Evolutionary conservation across 2,797 vertebrate genomes (phyloP), one percentile per base, ranked within the genome.

Genomic region (Tapirus indicus): DNA sequence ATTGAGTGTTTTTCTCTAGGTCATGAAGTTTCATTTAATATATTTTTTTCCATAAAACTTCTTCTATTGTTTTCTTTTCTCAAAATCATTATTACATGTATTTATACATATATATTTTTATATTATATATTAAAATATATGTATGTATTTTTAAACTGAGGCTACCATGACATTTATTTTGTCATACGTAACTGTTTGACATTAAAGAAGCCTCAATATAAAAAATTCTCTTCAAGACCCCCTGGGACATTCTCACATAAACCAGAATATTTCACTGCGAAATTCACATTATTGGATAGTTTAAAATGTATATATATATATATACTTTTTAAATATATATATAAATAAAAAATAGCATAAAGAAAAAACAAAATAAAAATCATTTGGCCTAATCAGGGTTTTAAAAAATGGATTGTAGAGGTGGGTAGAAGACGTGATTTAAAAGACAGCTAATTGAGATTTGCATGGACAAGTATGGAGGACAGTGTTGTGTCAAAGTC

Each of bases 151-250:
- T 52, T 52, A 95, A 92, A 52, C 29, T 49, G 80, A 93, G 75
- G 54, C n/a, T 75, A 75, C 32, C 20, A 87, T 9, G 58, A 78
- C 66, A 52, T 96, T 97, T 95, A 88, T 96, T 94, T 94, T 95
- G 75, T 60, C 88, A 68, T 60, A 69, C 47, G 62, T 69, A 93
- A 94, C 54, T 95, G 66, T 91, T 92, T 94, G 68, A 83, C 18
- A 9, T 25, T 72, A 84, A 87, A 96, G 97, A 88, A 93, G 32
- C 25, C 58, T 78, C 54, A 69, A 87, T 64, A 77, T 29, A 89
- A 75, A 96, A 97, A 94, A 95, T 68, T 88, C 91, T 62, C 90
- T 96, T 95, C 38, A 27, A 90, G 94, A 87, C 75, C 92, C 72
- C 41, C 58, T 41, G 93, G 58, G 56, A 82, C 52, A 54, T 94